Percentiles rank a stretch among this genome's conserved stretches.
These are phyloP conservation scores for Drosophila bifasciata DNA, from an alignment of 1,140 invertebrate species.

Conservation along the genomic window DNA sequence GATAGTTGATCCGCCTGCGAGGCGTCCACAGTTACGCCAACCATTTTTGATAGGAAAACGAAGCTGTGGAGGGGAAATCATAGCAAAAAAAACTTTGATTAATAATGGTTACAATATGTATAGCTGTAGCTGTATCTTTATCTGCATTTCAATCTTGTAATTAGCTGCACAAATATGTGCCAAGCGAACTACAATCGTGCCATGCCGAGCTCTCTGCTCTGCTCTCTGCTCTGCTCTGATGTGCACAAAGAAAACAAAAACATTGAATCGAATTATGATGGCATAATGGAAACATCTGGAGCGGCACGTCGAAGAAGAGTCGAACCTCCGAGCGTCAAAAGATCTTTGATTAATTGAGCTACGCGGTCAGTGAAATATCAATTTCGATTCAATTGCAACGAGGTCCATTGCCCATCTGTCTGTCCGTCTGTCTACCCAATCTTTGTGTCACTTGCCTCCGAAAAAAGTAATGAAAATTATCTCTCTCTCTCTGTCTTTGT, in stretches of 20 bases:
- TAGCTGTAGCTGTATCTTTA: conserved; percentile 19
- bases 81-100: conserved; percentile 3
- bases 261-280: conserved; percentile 62
- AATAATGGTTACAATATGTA: conserved; percentile 9
- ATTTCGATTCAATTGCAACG: conserved; percentile 59
- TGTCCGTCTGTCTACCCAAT: background rate
- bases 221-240: too few species aligned
- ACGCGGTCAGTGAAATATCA: conserved; percentile 31
- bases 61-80: background rate
- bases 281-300: conserved; percentile 58
- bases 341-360: conserved; percentile 61
- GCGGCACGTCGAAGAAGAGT: conserved; percentile 50
- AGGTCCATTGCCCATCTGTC: background rate
- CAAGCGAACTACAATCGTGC: conserved; percentile 23
- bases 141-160: conserved; percentile 41
- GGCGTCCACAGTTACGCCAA: conserved; percentile 62
- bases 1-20: conserved; percentile 59
- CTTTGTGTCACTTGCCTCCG: conserved; percentile 40
- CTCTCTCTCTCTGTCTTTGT: conserved; percentile 25
- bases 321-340: conserved; percentile 19
- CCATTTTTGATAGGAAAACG: conserved; percentile 51
- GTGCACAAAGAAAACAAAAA: conserved; percentile 54
- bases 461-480: background rate
- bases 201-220: too few species aligned
- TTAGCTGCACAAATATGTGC: background rate